These are phyloP conservation scores for Puma concolor DNA, from an alignment of 2,113 vertebrate genomes.

Conservation along the genomic window DNA sequence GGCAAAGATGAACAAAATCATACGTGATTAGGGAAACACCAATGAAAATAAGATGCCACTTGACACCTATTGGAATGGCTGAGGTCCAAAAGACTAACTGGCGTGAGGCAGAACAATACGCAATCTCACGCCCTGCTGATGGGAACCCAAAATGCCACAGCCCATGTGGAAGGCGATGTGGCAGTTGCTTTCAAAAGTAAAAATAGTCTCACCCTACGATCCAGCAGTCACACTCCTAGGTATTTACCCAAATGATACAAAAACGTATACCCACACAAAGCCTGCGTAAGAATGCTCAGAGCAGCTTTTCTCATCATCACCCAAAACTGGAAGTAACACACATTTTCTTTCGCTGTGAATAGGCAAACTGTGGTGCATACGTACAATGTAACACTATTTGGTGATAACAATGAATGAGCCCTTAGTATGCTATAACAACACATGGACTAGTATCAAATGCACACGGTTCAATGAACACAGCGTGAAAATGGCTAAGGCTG, in stretches of 20 bases:
- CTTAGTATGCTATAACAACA: neutral
- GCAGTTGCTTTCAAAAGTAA: neutral
- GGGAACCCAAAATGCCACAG: neutral
- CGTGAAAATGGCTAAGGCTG: neutral
- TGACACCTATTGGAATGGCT: neutral
- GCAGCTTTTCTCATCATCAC: neutral
- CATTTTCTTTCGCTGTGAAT: neutral
- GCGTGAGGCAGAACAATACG: neutral
- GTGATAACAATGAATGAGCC: neutral
- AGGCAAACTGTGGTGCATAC: neutral
- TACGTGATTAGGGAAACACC: neutral
- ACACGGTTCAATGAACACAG: neutral
- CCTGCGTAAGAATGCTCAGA: neutral
- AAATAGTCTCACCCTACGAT: neutral
- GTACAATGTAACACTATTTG: neutral
- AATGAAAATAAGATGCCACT: neutral
- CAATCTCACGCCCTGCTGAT: neutral
- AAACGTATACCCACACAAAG: neutral
- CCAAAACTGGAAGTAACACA: neutral
- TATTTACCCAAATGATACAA: neutral
- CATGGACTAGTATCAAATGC: neutral
- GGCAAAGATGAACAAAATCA: neutral
- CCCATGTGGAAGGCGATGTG: neutral
- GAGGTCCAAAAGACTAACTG: neutral
- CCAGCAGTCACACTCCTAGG: neutral